phyloP scores from a whole-genome alignment of 2,113 vertebrate genomes.

The Brachypodius melanocephalos region DNA sequence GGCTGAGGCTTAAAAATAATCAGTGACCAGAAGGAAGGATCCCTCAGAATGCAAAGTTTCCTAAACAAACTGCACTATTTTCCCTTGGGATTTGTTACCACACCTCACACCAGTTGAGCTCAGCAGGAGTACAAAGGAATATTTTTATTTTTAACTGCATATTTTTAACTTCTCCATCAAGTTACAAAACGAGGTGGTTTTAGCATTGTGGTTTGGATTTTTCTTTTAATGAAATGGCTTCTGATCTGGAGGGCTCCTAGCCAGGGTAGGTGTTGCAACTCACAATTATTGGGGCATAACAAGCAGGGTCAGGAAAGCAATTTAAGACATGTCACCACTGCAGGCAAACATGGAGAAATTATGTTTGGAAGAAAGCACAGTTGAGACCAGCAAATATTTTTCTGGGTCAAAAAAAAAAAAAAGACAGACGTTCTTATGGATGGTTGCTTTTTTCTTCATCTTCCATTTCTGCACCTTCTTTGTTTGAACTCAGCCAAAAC shows the following conservation, averaged over 20 bases:
- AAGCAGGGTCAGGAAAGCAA: neutral
- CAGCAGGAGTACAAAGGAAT: neutral
- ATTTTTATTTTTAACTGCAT: too few relatives aligned
- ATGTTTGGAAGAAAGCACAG: neutral
- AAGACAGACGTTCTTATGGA: neutral
- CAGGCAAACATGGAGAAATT: neutral
- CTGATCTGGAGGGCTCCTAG: neutral
- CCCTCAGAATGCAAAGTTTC: neutral
- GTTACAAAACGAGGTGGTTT: neutral
- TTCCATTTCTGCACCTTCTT: neutral
- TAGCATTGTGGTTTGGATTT: neutral
- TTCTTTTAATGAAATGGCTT: neutral
- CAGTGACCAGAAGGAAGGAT: neutral
- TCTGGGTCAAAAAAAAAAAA: conserved; percentile 19
- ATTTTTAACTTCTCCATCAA: neutral
- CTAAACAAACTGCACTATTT: neutral
- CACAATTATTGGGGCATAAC: neutral
- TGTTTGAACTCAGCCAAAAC: neutral
- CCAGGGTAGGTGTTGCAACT: neutral
- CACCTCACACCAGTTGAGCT: neutral
- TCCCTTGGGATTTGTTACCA: neutral
- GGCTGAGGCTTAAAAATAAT: neutral
- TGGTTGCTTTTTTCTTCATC: neutral
- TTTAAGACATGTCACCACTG: neutral
- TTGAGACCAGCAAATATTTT: conserved; percentile 17